A percentile compares a stretch with the other conserved stretches of the same genome.
Evolutionary conservation across 2,113 vertebrate species (phyloP).

Genomic region (Strigops habroptila): DNA sequence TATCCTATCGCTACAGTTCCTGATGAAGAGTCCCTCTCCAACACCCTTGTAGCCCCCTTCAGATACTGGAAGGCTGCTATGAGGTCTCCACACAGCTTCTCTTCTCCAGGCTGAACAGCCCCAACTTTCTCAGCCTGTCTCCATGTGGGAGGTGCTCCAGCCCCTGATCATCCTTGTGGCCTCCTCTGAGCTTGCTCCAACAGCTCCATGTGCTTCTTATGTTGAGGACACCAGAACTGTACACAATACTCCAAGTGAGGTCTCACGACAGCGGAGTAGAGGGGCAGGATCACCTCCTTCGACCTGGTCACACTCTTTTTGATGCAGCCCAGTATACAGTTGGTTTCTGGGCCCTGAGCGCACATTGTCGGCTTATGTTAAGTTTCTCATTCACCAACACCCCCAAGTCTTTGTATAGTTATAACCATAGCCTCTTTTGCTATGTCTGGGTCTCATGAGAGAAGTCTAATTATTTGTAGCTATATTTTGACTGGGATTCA

Average conservation of each 20-base stretch:
- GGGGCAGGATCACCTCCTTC: not conserved
- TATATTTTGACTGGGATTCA: not conserved
- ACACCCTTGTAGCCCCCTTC: not conserved
- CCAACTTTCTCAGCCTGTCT: not conserved
- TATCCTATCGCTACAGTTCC: not conserved
- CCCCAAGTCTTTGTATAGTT: not conserved
- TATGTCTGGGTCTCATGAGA: not conserved
- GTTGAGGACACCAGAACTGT: not conserved
- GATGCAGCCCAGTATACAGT: not conserved
- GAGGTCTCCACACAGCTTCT: not conserved
- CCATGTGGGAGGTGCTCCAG: not conserved
- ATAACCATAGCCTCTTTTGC: not conserved
- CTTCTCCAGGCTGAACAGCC: not conserved
- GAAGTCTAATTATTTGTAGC: not conserved
- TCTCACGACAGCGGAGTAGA: not conserved
- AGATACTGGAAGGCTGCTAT: not conserved
- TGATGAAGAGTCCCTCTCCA: not conserved
- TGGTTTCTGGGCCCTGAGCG: accelerated
- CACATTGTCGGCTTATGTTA: not conserved
- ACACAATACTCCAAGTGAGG: not conserved
- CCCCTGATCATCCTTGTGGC: not conserved
- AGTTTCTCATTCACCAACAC: not conserved
- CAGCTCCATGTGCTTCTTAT: not conserved
- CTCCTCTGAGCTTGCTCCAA: not conserved
- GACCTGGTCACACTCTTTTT: not conserved